A percentile compares a stretch with the other conserved stretches of the same genome.
Conservation (phyloP, 2,888 invertebrate genomes). For the Temnothorax unifasciatus region DNA sequence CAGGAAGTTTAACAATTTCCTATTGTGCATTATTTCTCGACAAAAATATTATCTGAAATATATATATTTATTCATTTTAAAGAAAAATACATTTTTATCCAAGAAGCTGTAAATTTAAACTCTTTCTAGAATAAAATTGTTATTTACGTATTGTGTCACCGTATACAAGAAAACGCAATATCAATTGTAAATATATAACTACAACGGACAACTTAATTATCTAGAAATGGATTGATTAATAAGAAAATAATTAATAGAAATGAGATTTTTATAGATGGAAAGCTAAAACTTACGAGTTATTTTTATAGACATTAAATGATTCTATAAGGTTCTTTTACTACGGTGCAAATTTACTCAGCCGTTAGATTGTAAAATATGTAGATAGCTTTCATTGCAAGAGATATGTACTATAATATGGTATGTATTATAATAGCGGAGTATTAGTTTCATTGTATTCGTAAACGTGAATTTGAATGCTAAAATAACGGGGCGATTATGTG, state of each 20-base stretch:
- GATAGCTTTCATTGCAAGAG: not conserved
- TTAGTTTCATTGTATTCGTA: not conserved
- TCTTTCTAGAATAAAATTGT: not conserved
- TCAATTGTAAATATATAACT: slow-evolving; percentile 3
- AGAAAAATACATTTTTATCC: not conserved
- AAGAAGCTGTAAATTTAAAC: not conserved
- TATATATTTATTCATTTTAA: not conserved
- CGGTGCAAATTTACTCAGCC: not conserved
- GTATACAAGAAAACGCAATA: not conserved
- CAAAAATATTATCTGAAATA: not conserved
- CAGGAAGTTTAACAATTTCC: not conserved
- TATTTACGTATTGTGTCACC: not conserved
- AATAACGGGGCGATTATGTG: not conserved
- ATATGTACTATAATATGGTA: not conserved
- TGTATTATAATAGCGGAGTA: not conserved
- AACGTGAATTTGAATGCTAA: slow-evolving; percentile 8
- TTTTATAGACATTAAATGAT: not conserved
- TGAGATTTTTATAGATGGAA: not conserved
- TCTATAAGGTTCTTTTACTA: not conserved
- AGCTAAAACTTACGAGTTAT: not conserved
- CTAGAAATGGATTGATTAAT: not conserved
- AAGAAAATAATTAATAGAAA: not conserved
- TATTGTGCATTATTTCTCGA: not conserved
- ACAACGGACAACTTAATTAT: not conserved
- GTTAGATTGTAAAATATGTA: not conserved